Evolutionary conservation across 2,113 vertebrate species (phyloP).

Genomic region (Podiceps cristatus): DNA sequence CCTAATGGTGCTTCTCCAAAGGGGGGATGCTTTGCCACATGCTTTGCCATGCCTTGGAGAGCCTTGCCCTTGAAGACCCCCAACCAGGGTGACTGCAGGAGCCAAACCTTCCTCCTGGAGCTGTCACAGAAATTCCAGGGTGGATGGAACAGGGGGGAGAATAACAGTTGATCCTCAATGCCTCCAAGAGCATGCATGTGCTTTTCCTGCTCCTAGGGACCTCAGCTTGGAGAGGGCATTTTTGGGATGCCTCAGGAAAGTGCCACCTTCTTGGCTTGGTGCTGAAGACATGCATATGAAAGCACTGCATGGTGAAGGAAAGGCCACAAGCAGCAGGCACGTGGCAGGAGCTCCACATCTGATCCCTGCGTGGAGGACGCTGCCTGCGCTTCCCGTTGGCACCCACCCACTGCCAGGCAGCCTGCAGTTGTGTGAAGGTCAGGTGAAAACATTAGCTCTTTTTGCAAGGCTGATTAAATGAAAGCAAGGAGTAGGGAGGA

Average conservation of each 20-base stretch:
- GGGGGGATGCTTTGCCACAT: accelerated
- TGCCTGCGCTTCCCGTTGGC: accelerated
- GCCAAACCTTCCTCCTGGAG: not conserved
- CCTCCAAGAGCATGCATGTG: not conserved
- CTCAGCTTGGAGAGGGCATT: not conserved
- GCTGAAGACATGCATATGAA: not conserved
- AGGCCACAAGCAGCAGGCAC: accelerated
- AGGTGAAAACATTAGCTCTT: not conserved
- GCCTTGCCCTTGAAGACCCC: not conserved
- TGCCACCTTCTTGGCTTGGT: not conserved
- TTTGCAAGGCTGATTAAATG: not conserved
- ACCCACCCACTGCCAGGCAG: not conserved
- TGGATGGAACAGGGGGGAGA: not conserved
- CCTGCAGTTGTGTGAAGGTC: not conserved
- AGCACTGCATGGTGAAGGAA: not conserved
- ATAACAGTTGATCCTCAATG: not conserved
- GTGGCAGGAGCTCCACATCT: accelerated
- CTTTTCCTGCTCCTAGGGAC: not conserved
- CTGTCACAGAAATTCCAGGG: accelerated
- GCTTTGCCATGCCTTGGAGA: not conserved
- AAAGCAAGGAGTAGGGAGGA: not conserved
- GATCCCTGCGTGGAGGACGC: not conserved
- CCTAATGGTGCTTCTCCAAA: not conserved
- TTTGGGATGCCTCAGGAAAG: not conserved
- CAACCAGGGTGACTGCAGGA: not conserved